Evolutionary conservation across 2,113 vertebrate genomes (phyloP).

Genomic region (Notothenia rossii): DNA sequence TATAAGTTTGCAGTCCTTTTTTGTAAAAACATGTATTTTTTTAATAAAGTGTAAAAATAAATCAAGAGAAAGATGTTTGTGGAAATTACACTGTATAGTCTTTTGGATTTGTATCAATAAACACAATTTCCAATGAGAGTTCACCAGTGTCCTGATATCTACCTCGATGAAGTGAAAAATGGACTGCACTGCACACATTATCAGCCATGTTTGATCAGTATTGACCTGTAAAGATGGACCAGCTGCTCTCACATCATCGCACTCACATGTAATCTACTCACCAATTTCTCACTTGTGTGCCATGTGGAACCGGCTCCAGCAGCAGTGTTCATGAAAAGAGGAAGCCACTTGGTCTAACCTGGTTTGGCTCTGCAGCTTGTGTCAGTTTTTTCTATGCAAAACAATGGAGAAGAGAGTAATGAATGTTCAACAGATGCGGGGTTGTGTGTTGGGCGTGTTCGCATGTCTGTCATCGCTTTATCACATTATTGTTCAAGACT

Average conservation of each 20-base stretch:
- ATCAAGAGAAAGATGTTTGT: conserved; percentile 23
- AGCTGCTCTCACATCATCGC: conserved; percentile 49
- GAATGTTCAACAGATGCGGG: conserved; percentile 45
- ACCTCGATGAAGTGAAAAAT: conserved; percentile 23
- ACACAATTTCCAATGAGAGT: conserved; percentile 30
- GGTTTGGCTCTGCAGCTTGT: conserved; percentile 11
- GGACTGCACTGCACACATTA: conserved; percentile 31
- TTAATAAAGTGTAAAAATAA: background rate
- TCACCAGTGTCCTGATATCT: conserved; percentile 37
- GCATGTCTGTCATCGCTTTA: conserved; percentile 48
- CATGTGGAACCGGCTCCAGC: conserved; percentile 42
- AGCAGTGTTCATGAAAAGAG: conserved; percentile 36
- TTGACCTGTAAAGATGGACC: conserved; percentile 56
- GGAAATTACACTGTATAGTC: conserved; percentile 20
- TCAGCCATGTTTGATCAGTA: conserved; percentile 65
- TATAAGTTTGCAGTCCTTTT: conserved; percentile 2
- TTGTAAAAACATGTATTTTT: conserved; percentile 16
- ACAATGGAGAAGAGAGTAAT: conserved; percentile 31
- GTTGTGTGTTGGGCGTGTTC: conserved; percentile 37
- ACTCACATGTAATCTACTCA: conserved; percentile 61
- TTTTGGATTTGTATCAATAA: conserved; percentile 57
- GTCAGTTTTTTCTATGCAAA: conserved; percentile 13
- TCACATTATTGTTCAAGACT: conserved; percentile 53
- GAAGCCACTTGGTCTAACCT: conserved; percentile 21
- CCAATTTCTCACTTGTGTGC: conserved; percentile 69